Evolutionary conservation across 37 sponge, comb jelly and placozoan species (phyloP).

Genomic region (Cladorhizidae sp.): DNA sequence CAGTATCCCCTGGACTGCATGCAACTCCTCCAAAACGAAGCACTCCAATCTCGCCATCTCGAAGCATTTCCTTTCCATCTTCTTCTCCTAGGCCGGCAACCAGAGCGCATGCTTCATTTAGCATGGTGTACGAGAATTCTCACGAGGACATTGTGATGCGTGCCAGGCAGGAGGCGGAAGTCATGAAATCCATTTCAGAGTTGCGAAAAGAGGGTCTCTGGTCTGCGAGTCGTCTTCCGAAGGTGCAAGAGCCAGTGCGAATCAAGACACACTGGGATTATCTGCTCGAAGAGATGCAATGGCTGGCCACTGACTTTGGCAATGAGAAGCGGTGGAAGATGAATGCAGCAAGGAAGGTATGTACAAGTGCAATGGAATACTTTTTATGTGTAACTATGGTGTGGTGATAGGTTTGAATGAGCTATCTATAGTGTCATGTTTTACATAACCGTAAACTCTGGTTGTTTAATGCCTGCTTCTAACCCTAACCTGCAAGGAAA

Average conservation of each 20-base stretch:
- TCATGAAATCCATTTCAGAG: constrained; percentile 86
- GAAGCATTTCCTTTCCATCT: not conserved
- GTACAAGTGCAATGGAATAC: too few relatives aligned
- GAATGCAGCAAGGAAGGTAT: constrained; percentile 81
- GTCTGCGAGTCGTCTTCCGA: constrained; percentile 93
- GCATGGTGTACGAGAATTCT: constrained; percentile 70
- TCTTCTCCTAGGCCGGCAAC: constrained; percentile 43
- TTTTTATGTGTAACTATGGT: constrained; percentile 13
- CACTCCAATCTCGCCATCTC: constrained; percentile 34
- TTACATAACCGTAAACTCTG: too few relatives aligned
- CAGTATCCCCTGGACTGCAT: constrained; percentile 8
- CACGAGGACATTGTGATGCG: constrained; percentile 93
- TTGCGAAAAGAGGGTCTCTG: constrained; percentile 92
- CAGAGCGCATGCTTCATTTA: constrained; percentile 34
- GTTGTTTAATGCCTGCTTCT: too few relatives aligned
- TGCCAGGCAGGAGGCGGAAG: constrained; percentile 89
- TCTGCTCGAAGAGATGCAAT: constrained; percentile 96
- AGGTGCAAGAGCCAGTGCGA: constrained; percentile 83
- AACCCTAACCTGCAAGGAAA: too few relatives aligned
- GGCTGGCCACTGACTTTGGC: constrained; percentile 95
- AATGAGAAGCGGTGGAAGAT: constrained; percentile 95
- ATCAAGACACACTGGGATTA: constrained; percentile 92
- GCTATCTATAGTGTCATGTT: too few relatives aligned
- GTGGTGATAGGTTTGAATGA: too few relatives aligned
- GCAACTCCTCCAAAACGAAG: constrained; percentile 7